Evolutionary conservation across 64 coral and sea anemone species (phyloP).

Genomic region (Hydrozoanthus tunicans): DNA sequence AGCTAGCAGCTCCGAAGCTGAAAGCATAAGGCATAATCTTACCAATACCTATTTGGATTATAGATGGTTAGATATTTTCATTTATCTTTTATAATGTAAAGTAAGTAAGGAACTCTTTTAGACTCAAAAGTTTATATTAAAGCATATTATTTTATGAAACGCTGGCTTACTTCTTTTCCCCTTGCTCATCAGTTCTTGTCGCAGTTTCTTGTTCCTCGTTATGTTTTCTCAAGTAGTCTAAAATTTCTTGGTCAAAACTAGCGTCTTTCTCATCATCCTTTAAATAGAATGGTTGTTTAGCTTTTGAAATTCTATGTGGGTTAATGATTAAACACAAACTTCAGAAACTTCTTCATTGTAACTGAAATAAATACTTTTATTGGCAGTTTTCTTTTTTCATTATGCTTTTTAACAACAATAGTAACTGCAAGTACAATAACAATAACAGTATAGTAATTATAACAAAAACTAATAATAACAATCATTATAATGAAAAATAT

Average conservation of each 20-base stretch:
- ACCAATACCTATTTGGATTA: too few species aligned
- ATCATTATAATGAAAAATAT: neutral
- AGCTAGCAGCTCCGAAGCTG: too few species aligned
- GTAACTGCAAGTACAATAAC: too few species aligned
- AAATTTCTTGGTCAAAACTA: neutral
- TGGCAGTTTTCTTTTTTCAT: too few species aligned
- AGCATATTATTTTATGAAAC: neutral
- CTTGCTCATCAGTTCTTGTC: neutral
- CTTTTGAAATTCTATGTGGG: neutral
- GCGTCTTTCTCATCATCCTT: neutral
- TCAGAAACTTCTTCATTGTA: neutral
- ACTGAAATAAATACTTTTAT: too few species aligned
- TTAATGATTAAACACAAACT: neutral
- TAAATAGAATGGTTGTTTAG: neutral
- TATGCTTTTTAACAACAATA: too few species aligned
- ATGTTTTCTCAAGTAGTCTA: constrained; percentile 23
- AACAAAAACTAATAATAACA: neutral
- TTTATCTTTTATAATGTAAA: too few species aligned
- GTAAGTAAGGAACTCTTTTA: neutral
- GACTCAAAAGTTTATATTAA: neutral
- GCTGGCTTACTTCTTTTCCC: constrained; percentile 7
- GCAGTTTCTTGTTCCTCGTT: neutral
- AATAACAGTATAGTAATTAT: too few species aligned
- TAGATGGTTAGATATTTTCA: too few species aligned
- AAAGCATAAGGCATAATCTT: too few species aligned